Conservation (phyloP, 2,888 invertebrate species). For the Lasioglossum pauxillum region DNA sequence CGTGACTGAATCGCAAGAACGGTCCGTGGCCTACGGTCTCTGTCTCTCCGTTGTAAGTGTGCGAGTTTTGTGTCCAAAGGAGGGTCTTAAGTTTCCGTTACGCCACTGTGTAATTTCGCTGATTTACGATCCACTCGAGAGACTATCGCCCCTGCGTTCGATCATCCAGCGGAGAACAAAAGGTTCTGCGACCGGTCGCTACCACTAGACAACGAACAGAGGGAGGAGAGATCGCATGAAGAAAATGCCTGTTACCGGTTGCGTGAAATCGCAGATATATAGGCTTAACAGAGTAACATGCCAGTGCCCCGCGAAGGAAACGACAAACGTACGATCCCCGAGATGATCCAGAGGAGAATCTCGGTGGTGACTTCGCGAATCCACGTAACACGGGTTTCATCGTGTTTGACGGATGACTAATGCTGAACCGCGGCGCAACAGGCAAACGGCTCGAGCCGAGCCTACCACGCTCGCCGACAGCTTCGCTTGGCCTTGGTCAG, state of each 20-base stretch:
- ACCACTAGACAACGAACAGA: slow-evolving; percentile 18
- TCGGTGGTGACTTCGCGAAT: slow-evolving; percentile 57
- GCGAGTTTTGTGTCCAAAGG: slow-evolving; percentile 56
- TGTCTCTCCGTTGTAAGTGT: neutral
- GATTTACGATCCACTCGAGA: slow-evolving; percentile 68
- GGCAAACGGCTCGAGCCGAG: slow-evolving; percentile 56
- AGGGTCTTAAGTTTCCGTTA: slow-evolving; percentile 68
- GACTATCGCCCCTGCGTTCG: slow-evolving; percentile 66
- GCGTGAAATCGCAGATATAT: slow-evolving; percentile 61
- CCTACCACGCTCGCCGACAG: slow-evolving; percentile 69
- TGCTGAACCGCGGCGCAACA: slow-evolving; percentile 55
- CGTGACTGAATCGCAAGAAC: slow-evolving; percentile 24
- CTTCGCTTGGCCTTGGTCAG: slow-evolving; percentile 70
- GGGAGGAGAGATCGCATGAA: slow-evolving; percentile 9
- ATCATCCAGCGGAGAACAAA: slow-evolving; percentile 69
- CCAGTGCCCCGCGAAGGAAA: neutral
- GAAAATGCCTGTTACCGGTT: slow-evolving; percentile 49
- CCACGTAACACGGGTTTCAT: slow-evolving; percentile 71
- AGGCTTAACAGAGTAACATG: slow-evolving; percentile 34
- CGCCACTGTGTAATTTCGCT: slow-evolving; percentile 71
- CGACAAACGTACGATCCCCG: slow-evolving; percentile 36
- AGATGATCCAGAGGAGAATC: neutral
- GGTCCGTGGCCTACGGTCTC: neutral
- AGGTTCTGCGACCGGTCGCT: slow-evolving; percentile 59
- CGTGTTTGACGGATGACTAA: slow-evolving; percentile 73